Conservation (phyloP, 2,113 vertebrate genomes). For the Morone chrysops region DNA sequence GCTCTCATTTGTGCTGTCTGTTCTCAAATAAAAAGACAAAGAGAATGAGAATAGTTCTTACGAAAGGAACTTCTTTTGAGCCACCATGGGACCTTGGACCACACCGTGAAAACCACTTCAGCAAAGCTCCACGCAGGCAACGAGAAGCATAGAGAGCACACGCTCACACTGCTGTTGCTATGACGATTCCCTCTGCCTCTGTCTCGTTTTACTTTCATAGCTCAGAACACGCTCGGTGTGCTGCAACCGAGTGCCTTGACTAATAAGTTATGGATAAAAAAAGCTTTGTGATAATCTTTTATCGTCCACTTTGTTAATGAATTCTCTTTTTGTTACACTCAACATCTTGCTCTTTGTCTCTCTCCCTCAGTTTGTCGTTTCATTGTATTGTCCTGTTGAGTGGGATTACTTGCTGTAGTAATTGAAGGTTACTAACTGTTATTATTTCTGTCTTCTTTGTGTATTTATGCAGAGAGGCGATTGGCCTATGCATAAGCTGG, state of each 20-base stretch:
- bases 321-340: neutral
- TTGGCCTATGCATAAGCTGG: slow-evolving; percentile 96
- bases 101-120: neutral
- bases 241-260: neutral
- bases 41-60: neutral
- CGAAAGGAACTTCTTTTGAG: neutral
- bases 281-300: no score
- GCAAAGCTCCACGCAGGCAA: neutral
- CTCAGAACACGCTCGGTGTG: slow-evolving; percentile 13
- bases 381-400: neutral
- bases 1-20: neutral
- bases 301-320: neutral
- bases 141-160: neutral
- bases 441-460: slow-evolving; percentile 16
- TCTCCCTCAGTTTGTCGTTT: neutral
- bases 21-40: neutral
- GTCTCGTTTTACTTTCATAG: slow-evolving; percentile 52
- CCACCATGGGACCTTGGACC: slow-evolving; percentile 1
- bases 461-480: slow-evolving; percentile 88
- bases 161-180: slow-evolving; percentile 50
- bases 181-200: slow-evolving; percentile 53
- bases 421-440: neutral
- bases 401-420: neutral
- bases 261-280: neutral
- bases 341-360: neutral